phyloP scores from a whole-genome alignment of 2,113 vertebrate species.

The Ochotona curzoniae region DNA sequence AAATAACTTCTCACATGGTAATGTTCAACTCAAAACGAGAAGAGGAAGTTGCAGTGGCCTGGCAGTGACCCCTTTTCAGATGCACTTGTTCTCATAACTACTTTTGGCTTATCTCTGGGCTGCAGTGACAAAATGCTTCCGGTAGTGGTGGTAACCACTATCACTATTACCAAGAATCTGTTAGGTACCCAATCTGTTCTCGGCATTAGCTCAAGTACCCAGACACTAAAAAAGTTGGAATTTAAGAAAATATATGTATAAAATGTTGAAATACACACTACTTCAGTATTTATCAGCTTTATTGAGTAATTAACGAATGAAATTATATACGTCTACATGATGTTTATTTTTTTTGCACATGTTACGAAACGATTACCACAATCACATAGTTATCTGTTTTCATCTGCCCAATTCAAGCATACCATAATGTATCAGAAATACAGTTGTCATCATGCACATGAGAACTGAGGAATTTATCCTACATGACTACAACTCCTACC shows the following conservation, averaged over 20 bases:
- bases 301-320: not conserved
- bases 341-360: not conserved
- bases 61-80: not conserved
- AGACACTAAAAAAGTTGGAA: not conserved
- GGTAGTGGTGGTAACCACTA: no score
- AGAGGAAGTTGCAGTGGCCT: not conserved
- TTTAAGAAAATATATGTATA: not conserved
- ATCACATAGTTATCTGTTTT: not conserved
- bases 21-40: not conserved
- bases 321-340: not conserved
- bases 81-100: not conserved
- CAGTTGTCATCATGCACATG: no score
- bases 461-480: not conserved
- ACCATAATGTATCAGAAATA: not conserved
- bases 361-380: not conserved
- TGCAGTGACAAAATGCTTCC: not conserved
- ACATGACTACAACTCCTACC: not conserved
- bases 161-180: not conserved
- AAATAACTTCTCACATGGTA: not conserved
- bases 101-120: not conserved
- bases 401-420: not conserved
- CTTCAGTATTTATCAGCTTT: not conserved
- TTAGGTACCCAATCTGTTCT: not conserved
- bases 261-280: not conserved
- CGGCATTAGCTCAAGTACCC: not conserved